Percentiles rank a stretch among this genome's conserved stretches.
Evolutionary conservation across 2,888 invertebrate genomes (phyloP).

Genomic region (Pseudoips prasinana): DNA sequence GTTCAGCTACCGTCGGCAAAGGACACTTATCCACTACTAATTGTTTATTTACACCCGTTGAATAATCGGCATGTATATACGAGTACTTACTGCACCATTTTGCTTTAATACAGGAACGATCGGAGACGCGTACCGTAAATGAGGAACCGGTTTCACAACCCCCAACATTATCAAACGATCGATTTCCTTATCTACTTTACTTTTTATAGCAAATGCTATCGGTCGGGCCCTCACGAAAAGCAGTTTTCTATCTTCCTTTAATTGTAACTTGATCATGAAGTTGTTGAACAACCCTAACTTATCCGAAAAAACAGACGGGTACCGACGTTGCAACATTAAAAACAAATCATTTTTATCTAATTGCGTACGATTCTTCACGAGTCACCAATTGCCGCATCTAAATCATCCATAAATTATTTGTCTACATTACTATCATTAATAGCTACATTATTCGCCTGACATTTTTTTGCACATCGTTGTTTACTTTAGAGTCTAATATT

Average conservation of each 20-base stretch:
- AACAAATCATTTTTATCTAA: not conserved
- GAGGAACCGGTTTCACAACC: not conserved
- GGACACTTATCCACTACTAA: constrained; percentile 19
- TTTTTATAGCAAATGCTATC: not conserved
- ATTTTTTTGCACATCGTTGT: too few relatives aligned
- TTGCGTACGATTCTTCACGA: too few relatives aligned
- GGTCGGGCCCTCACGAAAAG: not conserved
- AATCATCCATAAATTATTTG: too few relatives aligned
- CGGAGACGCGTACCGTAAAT: not conserved
- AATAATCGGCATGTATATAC: not conserved
- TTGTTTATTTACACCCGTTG: constrained; percentile 12
- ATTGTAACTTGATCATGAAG: too few relatives aligned
- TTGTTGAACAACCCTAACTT: too few relatives aligned
- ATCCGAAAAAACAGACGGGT: too few relatives aligned
- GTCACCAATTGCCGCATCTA: too few relatives aligned
- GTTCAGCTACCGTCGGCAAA: constrained; percentile 14
- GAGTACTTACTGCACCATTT: not conserved
- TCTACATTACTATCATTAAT: too few relatives aligned
- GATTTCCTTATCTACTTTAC: not conserved
- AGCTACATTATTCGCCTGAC: too few relatives aligned
- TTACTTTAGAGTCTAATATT: too few relatives aligned
- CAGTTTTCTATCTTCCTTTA: not conserved
- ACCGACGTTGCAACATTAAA: not conserved
- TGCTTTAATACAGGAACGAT: not conserved
- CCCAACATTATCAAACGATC: not conserved